Evolutionary conservation across 2,113 vertebrate species (phyloP).

Genomic region (Alethe castanea): DNA sequence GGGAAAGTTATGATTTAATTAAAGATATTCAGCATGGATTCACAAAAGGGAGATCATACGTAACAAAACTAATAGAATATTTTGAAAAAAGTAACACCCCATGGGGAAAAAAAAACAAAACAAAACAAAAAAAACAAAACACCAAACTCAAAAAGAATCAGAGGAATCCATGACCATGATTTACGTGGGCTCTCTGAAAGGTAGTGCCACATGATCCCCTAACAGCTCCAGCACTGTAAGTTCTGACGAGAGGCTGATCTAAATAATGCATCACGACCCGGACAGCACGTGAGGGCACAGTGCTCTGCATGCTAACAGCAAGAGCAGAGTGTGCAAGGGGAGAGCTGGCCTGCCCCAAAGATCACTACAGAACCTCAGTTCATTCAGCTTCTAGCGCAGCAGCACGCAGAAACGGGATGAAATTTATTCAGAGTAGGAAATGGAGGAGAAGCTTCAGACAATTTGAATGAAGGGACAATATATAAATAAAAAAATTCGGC

Average conservation of each 20-base stretch:
- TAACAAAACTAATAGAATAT: conserved; percentile 80
- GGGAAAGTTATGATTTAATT: conserved; percentile 82
- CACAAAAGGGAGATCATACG: conserved; percentile 78
- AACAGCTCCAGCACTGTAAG: background rate
- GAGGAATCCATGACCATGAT: conserved; percentile 60
- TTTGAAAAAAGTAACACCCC: conserved; percentile 17
- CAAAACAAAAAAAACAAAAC: background rate
- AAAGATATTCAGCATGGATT: conserved; percentile 81
- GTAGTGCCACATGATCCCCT: conserved; percentile 24
- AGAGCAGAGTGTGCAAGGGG: background rate
- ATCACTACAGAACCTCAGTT: background rate
- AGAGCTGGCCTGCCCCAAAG: conserved; percentile 11
- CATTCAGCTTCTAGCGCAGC: background rate
- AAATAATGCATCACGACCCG: conserved; percentile 24
- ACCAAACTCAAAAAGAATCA: conserved; percentile 40
- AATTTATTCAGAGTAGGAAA: background rate
- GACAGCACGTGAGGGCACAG: background rate
- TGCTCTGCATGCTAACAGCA: background rate
- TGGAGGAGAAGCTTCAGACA: background rate
- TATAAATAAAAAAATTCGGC: background rate
- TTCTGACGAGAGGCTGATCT: background rate
- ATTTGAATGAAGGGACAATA: background rate
- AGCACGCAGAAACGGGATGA: background rate
- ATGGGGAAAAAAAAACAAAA: background rate
- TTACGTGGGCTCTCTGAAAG: conserved; percentile 54